Conservation (phyloP, 1,140 invertebrate genomes). For the Saccostrea glomerata region DNA sequence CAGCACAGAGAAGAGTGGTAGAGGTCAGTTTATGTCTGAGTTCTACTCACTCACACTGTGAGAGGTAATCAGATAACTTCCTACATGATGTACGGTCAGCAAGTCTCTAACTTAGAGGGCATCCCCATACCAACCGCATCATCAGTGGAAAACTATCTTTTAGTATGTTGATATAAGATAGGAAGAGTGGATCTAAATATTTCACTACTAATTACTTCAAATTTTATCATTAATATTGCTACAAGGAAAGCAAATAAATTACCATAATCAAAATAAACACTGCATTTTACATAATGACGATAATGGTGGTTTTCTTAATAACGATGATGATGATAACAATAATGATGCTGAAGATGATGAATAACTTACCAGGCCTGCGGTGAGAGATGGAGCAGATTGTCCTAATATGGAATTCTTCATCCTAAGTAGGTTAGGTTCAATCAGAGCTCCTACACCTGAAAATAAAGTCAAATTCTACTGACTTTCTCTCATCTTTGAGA, state of each 20-base stretch:
- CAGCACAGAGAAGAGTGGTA: neutral
- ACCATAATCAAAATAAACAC: neutral
- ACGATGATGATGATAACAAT: neutral
- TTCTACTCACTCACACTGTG: neutral
- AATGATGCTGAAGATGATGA: too few species aligned
- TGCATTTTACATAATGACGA: neutral
- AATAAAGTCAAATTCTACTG: conserved; percentile 30
- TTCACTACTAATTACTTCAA: neutral
- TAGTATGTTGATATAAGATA: neutral
- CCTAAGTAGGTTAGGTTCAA: conserved; percentile 86
- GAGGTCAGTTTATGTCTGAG: neutral
- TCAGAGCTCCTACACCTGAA: conserved; percentile 70
- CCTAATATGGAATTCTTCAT: conserved; percentile 93
- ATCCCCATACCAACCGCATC: neutral
- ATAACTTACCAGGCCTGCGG: conserved; percentile 80
- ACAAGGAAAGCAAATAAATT: neutral
- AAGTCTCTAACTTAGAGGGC: neutral
- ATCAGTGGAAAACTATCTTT: neutral
- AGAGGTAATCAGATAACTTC: neutral
- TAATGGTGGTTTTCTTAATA: neutral
- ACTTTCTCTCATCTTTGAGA: neutral
- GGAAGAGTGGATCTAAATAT: neutral
- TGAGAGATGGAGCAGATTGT: conserved; percentile 93
- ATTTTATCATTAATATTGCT: neutral
- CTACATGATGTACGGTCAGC: neutral